Percentiles rank a stretch among this genome's conserved stretches.
These are phyloP conservation scores for Rapana venosa DNA, from an alignment of 2,888 invertebrate genomes.

Conservation along the genomic window DNA sequence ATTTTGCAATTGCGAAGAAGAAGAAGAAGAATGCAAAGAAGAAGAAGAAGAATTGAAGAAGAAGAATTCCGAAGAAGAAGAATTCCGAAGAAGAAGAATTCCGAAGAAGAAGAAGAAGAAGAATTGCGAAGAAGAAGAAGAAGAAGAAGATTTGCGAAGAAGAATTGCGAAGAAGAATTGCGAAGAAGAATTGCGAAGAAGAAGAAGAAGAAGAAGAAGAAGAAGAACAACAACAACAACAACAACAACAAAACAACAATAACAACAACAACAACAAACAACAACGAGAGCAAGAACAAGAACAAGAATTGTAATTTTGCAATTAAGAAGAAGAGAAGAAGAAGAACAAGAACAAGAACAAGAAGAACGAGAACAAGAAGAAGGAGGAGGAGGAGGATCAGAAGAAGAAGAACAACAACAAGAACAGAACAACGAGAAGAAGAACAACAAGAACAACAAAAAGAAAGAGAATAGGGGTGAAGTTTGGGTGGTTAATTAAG, in stretches of 20 bases:
- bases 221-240: not conserved
- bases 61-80: not conserved
- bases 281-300: not conserved
- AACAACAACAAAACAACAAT: too few species aligned
- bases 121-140: too few species aligned
- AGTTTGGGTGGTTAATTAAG: too few species aligned
- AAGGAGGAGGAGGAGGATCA: not conserved
- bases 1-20: too few species aligned
- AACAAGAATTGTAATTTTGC: not conserved
- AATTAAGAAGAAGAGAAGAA: not conserved
- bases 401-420: not conserved
- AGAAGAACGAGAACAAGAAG: not conserved
- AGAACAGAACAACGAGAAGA: too few species aligned
- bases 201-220: not conserved
- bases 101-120: too few species aligned
- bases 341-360: not conserved
- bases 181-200: not conserved
- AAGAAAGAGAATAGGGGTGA: too few species aligned
- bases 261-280: too few species aligned
- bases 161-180: too few species aligned
- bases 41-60: not conserved
- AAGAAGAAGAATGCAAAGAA: not conserved
- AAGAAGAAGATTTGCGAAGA: too few species aligned
- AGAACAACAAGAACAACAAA: too few species aligned
- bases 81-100: not conserved